phyloP scores from a whole-genome alignment of 1,140 invertebrate species.

The Drosophila yakuba region DNA sequence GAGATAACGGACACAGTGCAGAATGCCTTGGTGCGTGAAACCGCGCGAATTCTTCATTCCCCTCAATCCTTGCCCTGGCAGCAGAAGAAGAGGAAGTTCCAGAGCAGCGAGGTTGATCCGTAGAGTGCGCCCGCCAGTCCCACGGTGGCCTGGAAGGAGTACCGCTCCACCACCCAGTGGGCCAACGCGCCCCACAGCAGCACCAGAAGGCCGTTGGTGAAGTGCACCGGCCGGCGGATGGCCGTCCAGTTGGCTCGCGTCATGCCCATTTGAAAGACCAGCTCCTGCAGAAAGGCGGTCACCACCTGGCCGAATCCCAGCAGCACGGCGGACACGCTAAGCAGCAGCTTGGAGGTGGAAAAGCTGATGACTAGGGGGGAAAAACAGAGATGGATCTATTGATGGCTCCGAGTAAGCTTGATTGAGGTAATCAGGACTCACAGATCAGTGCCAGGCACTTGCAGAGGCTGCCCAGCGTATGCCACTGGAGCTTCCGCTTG shows the following conservation, averaged over 20 bases:
- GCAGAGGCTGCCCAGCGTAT: conserved; percentile 75
- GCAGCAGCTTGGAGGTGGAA: conserved; percentile 77
- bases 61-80: conserved; percentile 68
- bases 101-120: conserved; percentile 62
- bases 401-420: background rate
- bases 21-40: background rate
- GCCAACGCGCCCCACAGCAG: conserved; percentile 79
- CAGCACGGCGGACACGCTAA: conserved; percentile 79
- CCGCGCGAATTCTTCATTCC: background rate
- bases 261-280: conserved; percentile 80
- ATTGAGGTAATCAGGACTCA: conserved; percentile 36
- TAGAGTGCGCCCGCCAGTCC: conserved; percentile 69
- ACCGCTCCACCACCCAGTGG: conserved; percentile 76
- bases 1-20: background rate
- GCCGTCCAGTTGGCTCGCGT: conserved; percentile 78
- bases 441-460: conserved; percentile 78
- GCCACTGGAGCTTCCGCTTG: conserved; percentile 79
- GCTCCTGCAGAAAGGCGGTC: conserved; percentile 79
- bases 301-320: conserved; percentile 82
- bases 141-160: conserved; percentile 78
- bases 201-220: conserved; percentile 78
- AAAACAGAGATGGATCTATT: background rate
- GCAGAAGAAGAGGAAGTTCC: conserved; percentile 80
- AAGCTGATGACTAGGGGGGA: conserved; percentile 70
- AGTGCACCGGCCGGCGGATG: conserved; percentile 73